Conservation (phyloP, 2,888 invertebrate genomes). For the Drosophila maculinotata region DNA sequence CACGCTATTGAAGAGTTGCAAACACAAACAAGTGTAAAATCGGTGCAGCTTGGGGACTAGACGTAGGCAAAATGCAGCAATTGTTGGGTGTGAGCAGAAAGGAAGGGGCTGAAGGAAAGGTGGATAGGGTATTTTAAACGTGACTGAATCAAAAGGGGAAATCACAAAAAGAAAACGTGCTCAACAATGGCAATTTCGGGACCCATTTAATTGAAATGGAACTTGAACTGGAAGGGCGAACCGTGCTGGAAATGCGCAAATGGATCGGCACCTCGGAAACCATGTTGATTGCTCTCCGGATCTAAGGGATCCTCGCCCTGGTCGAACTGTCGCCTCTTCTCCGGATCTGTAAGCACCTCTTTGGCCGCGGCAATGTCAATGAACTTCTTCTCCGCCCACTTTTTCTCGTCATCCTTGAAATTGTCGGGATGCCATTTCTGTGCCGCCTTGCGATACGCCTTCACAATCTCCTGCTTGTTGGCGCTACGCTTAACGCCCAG, state of each 20-base stretch:
- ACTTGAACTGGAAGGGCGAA: constrained; percentile 98
- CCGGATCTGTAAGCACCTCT: constrained; percentile 94
- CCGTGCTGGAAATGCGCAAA: constrained; percentile 94
- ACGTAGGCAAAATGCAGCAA: constrained; percentile 26
- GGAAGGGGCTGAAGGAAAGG: constrained; percentile 3
- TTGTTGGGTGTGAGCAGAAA: constrained; percentile 15
- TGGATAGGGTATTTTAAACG: constrained; percentile 18
- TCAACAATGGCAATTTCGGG: constrained; percentile 48
- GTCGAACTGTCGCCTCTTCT: constrained; percentile 97
- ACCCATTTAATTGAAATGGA: constrained; percentile 93
- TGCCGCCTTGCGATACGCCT: constrained; percentile 98
- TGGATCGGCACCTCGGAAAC: constrained; percentile 88
- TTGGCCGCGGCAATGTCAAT: constrained; percentile 99
- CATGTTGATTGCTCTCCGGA: constrained; percentile 90
- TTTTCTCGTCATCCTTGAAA: constrained; percentile 95
- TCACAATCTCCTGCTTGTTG: constrained; percentile 95
- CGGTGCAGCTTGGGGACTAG: constrained; percentile 30
- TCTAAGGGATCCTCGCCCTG: constrained; percentile 98
- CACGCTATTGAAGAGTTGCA: constrained; percentile 63
- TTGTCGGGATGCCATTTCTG: constrained; percentile 99
- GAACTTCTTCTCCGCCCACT: constrained; percentile 97
- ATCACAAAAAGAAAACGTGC: constrained; percentile 58
- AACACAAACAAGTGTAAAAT: constrained; percentile 67
- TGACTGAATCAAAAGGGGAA: constrained; percentile 28
- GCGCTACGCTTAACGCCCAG: constrained; percentile 94